Conservation (phyloP, 2,113 vertebrate species). For the Athene noctua region DNA sequence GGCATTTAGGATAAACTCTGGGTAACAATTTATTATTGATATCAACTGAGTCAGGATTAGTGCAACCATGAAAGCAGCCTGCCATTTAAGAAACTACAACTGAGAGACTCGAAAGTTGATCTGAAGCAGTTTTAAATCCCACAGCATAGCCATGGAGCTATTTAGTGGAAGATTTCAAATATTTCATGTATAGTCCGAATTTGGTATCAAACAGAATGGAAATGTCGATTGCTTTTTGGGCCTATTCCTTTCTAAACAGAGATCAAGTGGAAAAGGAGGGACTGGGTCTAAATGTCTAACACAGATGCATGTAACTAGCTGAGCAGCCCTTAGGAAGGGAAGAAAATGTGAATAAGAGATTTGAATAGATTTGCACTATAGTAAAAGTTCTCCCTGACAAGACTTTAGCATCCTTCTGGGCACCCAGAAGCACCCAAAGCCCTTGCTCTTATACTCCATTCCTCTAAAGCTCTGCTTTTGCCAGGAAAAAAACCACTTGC, state of each 20-base stretch:
- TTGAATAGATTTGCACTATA: background rate
- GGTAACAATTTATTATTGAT: background rate
- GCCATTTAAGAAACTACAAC: background rate
- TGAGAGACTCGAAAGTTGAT: background rate
- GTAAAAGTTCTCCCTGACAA: background rate
- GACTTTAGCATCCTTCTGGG: background rate
- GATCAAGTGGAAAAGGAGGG: constrained; percentile 2
- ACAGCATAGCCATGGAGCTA: background rate
- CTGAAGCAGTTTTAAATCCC: background rate
- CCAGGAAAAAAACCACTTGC: constrained; percentile 22
- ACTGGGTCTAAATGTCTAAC: background rate
- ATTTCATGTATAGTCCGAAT: background rate
- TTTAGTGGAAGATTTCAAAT: background rate
- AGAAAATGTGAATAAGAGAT: background rate
- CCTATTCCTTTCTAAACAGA: background rate
- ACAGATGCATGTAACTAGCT: fast-evolving
- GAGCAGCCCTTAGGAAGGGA: background rate
- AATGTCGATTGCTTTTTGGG: background rate
- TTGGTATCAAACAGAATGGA: background rate
- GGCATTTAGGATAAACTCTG: background rate
- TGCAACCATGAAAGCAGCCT: background rate
- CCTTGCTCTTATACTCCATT: background rate
- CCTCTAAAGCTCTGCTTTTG: background rate
- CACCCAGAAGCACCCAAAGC: background rate
- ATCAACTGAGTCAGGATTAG: background rate